Conservation (phyloP, 2,888 invertebrate genomes). For the Volucella inflata region DNA sequence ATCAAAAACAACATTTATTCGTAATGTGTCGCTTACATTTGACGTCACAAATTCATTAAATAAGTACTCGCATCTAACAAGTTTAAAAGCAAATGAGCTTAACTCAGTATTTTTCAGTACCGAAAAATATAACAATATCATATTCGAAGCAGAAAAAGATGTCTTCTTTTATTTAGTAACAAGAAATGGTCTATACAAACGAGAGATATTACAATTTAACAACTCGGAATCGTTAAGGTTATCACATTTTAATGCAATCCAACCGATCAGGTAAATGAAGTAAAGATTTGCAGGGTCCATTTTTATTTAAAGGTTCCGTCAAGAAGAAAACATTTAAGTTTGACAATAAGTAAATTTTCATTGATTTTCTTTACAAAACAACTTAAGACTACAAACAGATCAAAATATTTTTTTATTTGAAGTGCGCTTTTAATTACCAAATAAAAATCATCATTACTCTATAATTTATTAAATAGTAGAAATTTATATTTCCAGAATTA, state of each 20-base stretch:
- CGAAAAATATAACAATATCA: constrained; percentile 11
- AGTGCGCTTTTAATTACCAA: no score
- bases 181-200: constrained; percentile 18
- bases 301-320: not conserved
- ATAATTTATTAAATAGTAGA: no score
- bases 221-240: constrained; percentile 79
- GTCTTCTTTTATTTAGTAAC: constrained; percentile 60
- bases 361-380: no score
- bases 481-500: constrained; percentile 77
- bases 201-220: constrained; percentile 79
- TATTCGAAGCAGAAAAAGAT: constrained; percentile 49
- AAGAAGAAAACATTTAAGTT: no score
- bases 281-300: not conserved
- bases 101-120: constrained; percentile 2
- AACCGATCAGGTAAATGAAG: constrained; percentile 81
- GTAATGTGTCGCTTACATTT: no score
- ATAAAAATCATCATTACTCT: no score
- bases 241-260: constrained; percentile 81
- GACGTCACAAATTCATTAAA: no score
- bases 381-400: no score
- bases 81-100: not conserved
- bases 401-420: no score
- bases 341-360: no score
- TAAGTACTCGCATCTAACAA: no score
- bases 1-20: no score